Conservation (phyloP, 2,888 invertebrate species). For the Coleophora flavipennella region DNA sequence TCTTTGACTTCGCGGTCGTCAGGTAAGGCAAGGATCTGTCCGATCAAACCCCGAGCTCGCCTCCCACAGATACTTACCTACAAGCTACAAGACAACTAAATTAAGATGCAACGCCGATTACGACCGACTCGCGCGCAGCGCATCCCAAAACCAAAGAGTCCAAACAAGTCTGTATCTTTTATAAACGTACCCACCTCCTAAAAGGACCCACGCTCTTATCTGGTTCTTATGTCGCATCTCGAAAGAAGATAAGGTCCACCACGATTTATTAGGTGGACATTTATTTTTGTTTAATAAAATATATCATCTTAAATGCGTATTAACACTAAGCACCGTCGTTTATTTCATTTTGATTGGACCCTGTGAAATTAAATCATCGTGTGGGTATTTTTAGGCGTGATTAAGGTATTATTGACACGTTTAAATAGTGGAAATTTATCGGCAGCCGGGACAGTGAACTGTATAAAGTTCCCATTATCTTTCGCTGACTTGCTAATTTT, state of each 20-base stretch:
- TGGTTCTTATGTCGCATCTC: conserved; percentile 55
- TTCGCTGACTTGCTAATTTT: too few relatives aligned
- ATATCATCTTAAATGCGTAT: conserved; percentile 71
- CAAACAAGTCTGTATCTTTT: conserved; percentile 1
- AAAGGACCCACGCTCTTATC: conserved; percentile 51
- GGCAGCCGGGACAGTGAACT: too few relatives aligned
- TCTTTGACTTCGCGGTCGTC: conserved; percentile 39
- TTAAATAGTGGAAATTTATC: too few relatives aligned
- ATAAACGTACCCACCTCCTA: conserved; percentile 26
- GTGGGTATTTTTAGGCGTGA: conserved; percentile 11
- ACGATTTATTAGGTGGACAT: conserved; percentile 68
- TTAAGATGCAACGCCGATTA: conserved; percentile 70
- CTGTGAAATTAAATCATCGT: conserved; percentile 2
- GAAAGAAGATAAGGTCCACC: conserved; percentile 56
- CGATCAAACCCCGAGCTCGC: conserved; percentile 23
- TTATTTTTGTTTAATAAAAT: conserved; percentile 64
- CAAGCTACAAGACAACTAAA: conserved; percentile 71
- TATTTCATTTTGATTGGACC: conserved; percentile 45
- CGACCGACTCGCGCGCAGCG: conserved; percentile 36
- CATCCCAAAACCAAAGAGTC: neutral
- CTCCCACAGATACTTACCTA: conserved; percentile 46
- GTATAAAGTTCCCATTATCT: neutral
- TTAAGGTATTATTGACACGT: too few relatives aligned
- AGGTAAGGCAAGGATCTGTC: conserved; percentile 35
- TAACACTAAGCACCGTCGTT: conserved; percentile 63